Percentiles rank a stretch among this genome's conserved stretches.
Conservation (phyloP, 53 echinoderm and acorn worm genomes). For the Pentamera pediparva region DNA sequence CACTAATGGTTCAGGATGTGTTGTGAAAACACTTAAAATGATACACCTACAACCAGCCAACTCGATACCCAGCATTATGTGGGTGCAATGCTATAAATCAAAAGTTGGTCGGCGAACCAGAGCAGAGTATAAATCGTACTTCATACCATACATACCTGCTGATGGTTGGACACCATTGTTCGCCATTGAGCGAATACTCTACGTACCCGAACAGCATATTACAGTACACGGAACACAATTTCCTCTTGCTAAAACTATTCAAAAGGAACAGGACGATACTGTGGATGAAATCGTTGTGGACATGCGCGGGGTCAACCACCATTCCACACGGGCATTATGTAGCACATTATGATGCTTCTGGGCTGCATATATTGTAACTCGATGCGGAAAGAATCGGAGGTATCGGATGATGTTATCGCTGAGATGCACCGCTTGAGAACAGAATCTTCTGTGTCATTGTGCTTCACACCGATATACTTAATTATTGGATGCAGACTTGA, state of each 20-base stretch:
- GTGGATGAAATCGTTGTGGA: conserved; percentile 34
- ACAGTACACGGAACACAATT: conserved; percentile 37
- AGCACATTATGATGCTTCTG: conserved; percentile 12
- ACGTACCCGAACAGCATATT: not conserved
- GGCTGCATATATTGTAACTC: conserved; percentile 22
- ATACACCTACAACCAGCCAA: not conserved
- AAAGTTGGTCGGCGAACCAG: conserved; percentile 22
- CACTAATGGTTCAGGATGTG: conserved; percentile 43
- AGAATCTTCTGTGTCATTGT: not conserved
- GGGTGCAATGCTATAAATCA: conserved; percentile 25
- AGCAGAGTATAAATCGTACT: conserved; percentile 12
- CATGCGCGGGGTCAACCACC: conserved; percentile 25
- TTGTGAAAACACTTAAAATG: conserved; percentile 14
- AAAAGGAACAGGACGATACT: conserved; percentile 53
- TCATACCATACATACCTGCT: not conserved
- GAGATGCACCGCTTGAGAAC: conserved; percentile 28
- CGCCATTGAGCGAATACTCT: conserved; percentile 26
- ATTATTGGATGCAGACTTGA: not conserved
- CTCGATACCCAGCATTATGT: conserved; percentile 16
- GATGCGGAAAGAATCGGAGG: conserved; percentile 26
- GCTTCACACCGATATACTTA: conserved; percentile 25
- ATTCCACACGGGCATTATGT: conserved; percentile 44
- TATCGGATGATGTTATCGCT: not conserved
- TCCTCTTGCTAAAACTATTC: conserved; percentile 43
- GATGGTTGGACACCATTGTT: conserved; percentile 33